Percentiles rank a stretch among this genome's conserved stretches.
phyloP scores from a whole-genome alignment of 1,140 invertebrate species.

The Agraylea sexmaculata region DNA sequence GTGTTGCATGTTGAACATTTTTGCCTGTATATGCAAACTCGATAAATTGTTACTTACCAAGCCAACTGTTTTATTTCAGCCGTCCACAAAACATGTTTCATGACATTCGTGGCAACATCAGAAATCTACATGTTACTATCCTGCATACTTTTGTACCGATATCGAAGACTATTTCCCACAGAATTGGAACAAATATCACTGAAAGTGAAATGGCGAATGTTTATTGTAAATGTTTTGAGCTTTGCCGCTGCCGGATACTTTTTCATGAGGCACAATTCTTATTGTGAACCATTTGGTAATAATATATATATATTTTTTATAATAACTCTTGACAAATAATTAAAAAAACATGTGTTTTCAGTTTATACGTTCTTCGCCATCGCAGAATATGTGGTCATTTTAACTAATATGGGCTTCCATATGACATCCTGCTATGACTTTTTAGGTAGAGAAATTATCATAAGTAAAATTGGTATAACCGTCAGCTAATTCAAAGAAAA shows the following conservation, averaged over 20 bases:
- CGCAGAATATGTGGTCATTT: constrained; percentile 82
- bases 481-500: too few species aligned
- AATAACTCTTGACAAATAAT: constrained; percentile 9
- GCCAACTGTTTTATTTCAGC: constrained; percentile 20
- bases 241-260: constrained; percentile 76
- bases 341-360: constrained; percentile 33
- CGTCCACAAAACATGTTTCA: constrained; percentile 72
- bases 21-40: too few species aligned
- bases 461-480: constrained; percentile 24
- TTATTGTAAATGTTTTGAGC: constrained; percentile 62
- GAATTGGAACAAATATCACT: constrained; percentile 53
- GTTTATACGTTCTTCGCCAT: constrained; percentile 92
- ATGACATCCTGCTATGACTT: constrained; percentile 82
- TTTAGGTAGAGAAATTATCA: constrained; percentile 33
- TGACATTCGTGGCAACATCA: constrained; percentile 78
- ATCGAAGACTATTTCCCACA: constrained; percentile 35
- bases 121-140: constrained; percentile 79
- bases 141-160: constrained; percentile 55
- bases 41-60: too few species aligned
- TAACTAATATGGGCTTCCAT: constrained; percentile 91
- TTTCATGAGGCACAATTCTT: constrained; percentile 81
- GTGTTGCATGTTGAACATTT: neutral
- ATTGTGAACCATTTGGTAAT: constrained; percentile 86
- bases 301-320: constrained; percentile 19
- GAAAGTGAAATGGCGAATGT: constrained; percentile 59